Base-by-base conservation (phyloP, 1,140 invertebrate genomes). In the Proales similis region DNA sequence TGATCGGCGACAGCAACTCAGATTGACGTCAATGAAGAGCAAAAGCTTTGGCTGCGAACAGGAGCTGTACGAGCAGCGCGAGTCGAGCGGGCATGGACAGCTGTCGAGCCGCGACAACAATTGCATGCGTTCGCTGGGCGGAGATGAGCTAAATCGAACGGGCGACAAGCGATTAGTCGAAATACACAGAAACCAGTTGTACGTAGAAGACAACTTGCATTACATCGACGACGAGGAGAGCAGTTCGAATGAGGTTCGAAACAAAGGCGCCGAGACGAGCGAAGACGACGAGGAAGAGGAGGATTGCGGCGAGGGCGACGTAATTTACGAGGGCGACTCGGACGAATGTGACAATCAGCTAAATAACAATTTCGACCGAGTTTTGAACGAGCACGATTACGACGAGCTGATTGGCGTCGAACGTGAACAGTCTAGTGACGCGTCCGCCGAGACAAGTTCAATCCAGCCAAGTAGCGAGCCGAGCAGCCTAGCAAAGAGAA, bases 31-130 rank as follows among this genome's bases (percentile, higher is more conserved):
- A n/a, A n/a, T n/a, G n/a, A n/a, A n/a, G n/a, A 42, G 33, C 19
- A 57, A 57, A 57, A 42, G 33, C 19, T 57, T 57, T 26, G 51
- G 51, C 9, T 57, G 51, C 24, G 51, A 57, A 26, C 39, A 57
- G 45, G 51, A 57, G 22, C 36, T 57, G 11, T 29, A 57, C 36
- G 27, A 27, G 36, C 39, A n/a, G n/a, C n/a, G n/a, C n/a, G n/a
- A n/a, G n/a, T n/a, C n/a, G n/a, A n/a, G n/a, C n/a, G n/a, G n/a
- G n/a, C n/a, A n/a, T n/a, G n/a, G n/a, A n/a, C n/a, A n/a, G n/a
- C n/a, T n/a, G n/a, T n/a, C n/a, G n/a, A n/a, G n/a, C n/a, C n/a
- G n/a, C n/a, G n/a, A n/a, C n/a, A n/a, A n/a, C n/a, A n/a, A n/a
- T n/a, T n/a, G n/a, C n/a, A n/a, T n/a, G n/a, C n/a, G n/a, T n/a